Evolutionary conservation across 2,113 vertebrate species (phyloP).

Genomic region (Sciurus niger): DNA sequence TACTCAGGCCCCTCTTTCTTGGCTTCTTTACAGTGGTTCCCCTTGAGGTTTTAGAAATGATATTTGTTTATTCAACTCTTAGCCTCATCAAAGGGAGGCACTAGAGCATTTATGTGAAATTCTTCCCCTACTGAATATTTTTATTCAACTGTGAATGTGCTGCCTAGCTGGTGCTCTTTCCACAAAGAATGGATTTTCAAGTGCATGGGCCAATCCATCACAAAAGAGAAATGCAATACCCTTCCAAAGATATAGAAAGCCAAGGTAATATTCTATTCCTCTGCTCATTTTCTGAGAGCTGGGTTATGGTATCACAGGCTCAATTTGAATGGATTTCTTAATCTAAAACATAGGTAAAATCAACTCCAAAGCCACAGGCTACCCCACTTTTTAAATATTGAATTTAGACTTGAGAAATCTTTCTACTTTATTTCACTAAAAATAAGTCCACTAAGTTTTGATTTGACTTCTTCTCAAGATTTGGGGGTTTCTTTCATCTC

Average conservation of each 20-base stretch:
- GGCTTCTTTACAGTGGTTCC: not conserved
- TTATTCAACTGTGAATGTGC: not conserved
- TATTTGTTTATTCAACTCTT: not conserved
- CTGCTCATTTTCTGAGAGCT: not conserved
- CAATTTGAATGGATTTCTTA: slow-evolving; percentile 17
- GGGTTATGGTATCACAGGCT: not conserved
- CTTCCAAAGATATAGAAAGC: not conserved
- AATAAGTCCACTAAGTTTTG: not conserved
- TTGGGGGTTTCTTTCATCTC: not conserved
- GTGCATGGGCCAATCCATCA: not conserved
- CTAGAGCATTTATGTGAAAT: not conserved
- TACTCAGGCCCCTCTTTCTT: not conserved
- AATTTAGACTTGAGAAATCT: slow-evolving; percentile 27
- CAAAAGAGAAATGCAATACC: not conserved
- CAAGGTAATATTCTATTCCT: not conserved
- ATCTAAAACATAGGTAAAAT: not conserved
- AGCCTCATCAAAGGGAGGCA: not conserved
- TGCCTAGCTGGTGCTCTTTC: not conserved
- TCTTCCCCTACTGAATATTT: not conserved
- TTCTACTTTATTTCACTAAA: not conserved
- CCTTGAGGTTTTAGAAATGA: not conserved
- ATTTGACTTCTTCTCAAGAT: not conserved
- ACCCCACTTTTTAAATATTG: not conserved
- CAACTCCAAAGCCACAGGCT: not conserved
- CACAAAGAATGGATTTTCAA: not conserved